Evolutionary conservation across 2,797 vertebrate genomes (phyloP), one percentile per base, ranked within the genome.

Genomic region (Jordanella pulchra): DNA sequence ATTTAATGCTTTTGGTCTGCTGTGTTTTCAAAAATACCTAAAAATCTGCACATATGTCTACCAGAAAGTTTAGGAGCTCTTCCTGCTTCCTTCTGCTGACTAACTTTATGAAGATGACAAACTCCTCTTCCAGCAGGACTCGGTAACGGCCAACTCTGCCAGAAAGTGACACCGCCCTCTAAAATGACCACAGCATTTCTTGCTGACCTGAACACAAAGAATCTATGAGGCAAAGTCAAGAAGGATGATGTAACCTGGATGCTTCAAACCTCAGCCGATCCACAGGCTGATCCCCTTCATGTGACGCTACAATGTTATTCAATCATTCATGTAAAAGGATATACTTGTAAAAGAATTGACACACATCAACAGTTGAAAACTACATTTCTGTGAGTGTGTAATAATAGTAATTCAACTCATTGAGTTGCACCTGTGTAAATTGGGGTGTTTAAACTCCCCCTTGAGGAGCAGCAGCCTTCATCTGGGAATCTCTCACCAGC

Each of bases 401-500:
- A 35, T 13, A 18, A 60, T 47, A 47, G 9, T 9, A 44, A 44
- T 7, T 44, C 42, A 17, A 14, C 15, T 1, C 45, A 48, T 6
- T 48, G 35, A 42, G 60, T 7, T 42, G 60, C 60, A 39, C 35
- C 60, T n/a, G 77, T n/a, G 77, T 86, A 83, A 84, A 88, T 82
- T 85, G 65, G 81, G 68, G 45, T 56, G 56, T 54, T 61, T 32
- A 73, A 65, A 78, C 72, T 67, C 48, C 76, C 65, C 71, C 42
- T 58, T 77, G 70, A 60, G 81, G 68, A 80, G 75, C 61, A 72
- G 65, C 73, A 65, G 30, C n/a, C 47, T 54, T 63, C 64, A 86
- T 71, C 71, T 67, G 66, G 73, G 77, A 71, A 80, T 28, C 17
- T 55, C 82, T 75, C 76, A 87, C 84, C 73, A 80, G 79, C 78